Percentiles rank a stretch among this genome's conserved stretches.
Evolutionary conservation across 1,140 invertebrate genomes (phyloP).

Genomic region (Cyclina sinensis): DNA sequence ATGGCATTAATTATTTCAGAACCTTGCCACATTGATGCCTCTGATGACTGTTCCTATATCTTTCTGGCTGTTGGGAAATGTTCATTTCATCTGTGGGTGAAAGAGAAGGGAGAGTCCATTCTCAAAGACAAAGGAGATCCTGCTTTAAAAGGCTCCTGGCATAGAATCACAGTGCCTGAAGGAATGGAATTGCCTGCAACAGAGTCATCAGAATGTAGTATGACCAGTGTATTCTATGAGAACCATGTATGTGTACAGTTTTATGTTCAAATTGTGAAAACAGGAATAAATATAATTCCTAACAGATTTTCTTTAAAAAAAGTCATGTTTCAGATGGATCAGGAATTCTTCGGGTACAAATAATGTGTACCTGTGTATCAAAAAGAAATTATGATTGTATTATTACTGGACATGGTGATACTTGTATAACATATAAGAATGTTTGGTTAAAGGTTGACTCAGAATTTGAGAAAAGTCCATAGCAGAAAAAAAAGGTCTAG

Average conservation of each 20-base stretch:
- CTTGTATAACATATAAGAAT: too few relatives aligned
- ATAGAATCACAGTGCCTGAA: constrained; percentile 72
- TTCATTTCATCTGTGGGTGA: constrained; percentile 82
- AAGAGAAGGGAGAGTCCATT: constrained; percentile 70
- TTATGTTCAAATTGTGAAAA: too few relatives aligned
- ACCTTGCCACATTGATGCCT: constrained; percentile 74
- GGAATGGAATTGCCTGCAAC: constrained; percentile 74
- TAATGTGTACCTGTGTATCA: too few relatives aligned
- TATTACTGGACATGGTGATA: too few relatives aligned
- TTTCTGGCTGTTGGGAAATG: constrained; percentile 76
- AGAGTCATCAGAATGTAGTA: constrained; percentile 74
- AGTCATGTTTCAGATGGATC: too few relatives aligned
- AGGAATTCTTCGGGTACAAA: too few relatives aligned
- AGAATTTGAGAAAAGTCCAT: too few relatives aligned
- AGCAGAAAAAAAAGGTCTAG: too few relatives aligned
- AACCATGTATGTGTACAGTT: constrained; percentile 78
- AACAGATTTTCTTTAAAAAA: too few relatives aligned
- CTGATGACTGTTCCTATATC: constrained; percentile 80
- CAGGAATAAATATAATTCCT: too few relatives aligned
- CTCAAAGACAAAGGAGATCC: constrained; percentile 71
- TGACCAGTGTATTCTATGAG: constrained; percentile 78
- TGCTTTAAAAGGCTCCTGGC: constrained; percentile 81
- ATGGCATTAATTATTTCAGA: constrained; percentile 69
- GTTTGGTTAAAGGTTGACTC: too few relatives aligned
- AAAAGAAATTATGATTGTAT: too few relatives aligned